These are phyloP conservation scores for Amaurobius ferox DNA, from an alignment of 2,888 invertebrate species.

Conservation along the genomic window DNA sequence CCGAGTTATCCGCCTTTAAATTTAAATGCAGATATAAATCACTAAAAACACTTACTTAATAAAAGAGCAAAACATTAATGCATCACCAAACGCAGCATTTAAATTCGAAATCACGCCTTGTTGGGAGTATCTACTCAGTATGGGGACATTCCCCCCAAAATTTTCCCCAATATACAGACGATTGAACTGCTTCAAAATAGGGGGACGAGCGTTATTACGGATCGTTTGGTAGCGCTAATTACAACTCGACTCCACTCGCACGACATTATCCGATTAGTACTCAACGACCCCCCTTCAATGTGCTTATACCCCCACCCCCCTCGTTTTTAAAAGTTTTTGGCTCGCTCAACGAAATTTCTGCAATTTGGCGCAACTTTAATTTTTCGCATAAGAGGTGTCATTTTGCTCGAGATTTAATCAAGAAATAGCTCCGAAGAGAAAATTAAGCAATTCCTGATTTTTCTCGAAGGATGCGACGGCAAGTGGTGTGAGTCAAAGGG, in stretches of 20 bases:
- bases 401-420: constrained; percentile 69
- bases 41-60: background rate
- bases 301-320: background rate
- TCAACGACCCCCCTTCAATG: constrained; percentile 19
- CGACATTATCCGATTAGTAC: constrained; percentile 71
- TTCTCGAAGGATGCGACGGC: background rate
- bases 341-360: constrained; percentile 71
- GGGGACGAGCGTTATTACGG: constrained; percentile 70
- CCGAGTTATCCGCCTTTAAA: background rate
- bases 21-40: background rate
- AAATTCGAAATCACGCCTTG: background rate
- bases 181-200: constrained; percentile 66
- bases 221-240: constrained; percentile 71
- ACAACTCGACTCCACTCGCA: constrained; percentile 69
- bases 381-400: constrained; percentile 71
- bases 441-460: constrained; percentile 64
- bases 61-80: constrained; percentile 6
- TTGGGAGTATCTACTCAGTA: constrained; percentile 18
- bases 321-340: constrained; percentile 66
- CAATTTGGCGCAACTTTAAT: constrained; percentile 71
- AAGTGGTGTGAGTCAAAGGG: constrained; percentile 12
- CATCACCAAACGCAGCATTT: background rate
- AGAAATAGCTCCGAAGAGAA: constrained; percentile 65
- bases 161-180: constrained; percentile 69
- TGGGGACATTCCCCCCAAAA: constrained; percentile 52